Conservation (phyloP, 2,797 vertebrate genomes). For the Eupleurogrammus muticus region DNA sequence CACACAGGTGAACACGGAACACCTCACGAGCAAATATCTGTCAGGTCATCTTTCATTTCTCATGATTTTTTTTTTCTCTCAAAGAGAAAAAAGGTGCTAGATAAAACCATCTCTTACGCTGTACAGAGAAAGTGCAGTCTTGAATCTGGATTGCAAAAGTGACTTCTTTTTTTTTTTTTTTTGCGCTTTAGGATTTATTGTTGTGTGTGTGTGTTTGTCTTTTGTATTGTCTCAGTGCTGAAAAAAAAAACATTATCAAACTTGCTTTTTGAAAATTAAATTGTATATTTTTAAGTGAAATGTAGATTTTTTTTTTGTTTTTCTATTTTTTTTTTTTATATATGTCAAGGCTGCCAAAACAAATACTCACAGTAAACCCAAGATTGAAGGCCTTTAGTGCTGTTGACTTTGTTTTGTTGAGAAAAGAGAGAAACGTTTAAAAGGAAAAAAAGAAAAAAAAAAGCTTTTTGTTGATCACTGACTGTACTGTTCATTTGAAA, state of each 20-base stretch:
- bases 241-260: constrained; percentile 85
- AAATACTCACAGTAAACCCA: constrained; percentile 67
- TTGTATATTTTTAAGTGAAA: constrained; percentile 90
- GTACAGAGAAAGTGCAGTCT: constrained; percentile 81
- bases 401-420: constrained; percentile 66
- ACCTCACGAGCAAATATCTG: constrained; percentile 63
- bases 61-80: constrained; percentile 70
- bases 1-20: constrained; percentile 71
- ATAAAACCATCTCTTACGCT: constrained; percentile 75
- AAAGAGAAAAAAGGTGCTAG: constrained; percentile 85
- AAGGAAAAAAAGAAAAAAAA: constrained; percentile 27
- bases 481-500: constrained; percentile 45
- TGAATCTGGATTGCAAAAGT: constrained; percentile 81
- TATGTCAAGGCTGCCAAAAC: constrained; percentile 77
- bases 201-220: constrained; percentile 74
- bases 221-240: constrained; percentile 84
- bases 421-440: constrained; percentile 12
- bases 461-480: constrained; percentile 23
- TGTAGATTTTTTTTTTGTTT: constrained; percentile 78
- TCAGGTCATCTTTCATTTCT: constrained; percentile 73
- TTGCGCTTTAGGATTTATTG: constrained; percentile 64
- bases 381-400: constrained; percentile 72
- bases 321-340: constrained; percentile 59
- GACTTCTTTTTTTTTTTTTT: constrained; percentile 66
- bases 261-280: constrained; percentile 85